phyloP scores from a whole-genome alignment of 1,140 invertebrate genomes.

The Caenorhabditis brenneri region DNA sequence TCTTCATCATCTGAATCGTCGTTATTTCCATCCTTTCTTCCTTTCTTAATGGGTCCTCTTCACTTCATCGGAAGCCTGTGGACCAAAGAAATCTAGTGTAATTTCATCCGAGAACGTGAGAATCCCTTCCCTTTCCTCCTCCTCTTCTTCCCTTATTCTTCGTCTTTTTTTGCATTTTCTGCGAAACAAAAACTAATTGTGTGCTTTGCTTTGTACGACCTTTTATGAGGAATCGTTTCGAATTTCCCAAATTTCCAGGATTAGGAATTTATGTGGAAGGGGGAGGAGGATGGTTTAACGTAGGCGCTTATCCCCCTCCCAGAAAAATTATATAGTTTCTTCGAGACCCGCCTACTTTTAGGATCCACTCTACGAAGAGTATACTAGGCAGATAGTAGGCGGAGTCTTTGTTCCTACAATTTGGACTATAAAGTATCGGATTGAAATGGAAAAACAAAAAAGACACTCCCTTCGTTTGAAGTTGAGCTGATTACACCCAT shows the following conservation, averaged over 20 bases:
- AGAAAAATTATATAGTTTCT: neutral
- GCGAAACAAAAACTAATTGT: constrained; percentile 5
- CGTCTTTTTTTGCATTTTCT: too few relatives aligned
- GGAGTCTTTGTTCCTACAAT: neutral
- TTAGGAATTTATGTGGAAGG: neutral
- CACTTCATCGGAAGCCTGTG: neutral
- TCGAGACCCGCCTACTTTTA: neutral
- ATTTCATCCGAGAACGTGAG: constrained; percentile 23
- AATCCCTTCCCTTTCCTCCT: neutral
- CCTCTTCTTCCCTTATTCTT: neutral
- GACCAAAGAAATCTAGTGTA: neutral
- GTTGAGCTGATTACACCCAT: too few relatives aligned
- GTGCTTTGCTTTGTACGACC: constrained; percentile 4
- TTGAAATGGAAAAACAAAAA: neutral
- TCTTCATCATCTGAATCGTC: constrained; percentile 7
- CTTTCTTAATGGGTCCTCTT: neutral
- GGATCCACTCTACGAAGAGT: neutral
- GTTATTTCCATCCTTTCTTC: neutral
- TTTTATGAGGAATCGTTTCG: neutral
- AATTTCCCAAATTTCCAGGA: constrained; percentile 12
- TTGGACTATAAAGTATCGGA: neutral
- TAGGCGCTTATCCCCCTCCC: neutral
- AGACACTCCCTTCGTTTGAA: neutral
- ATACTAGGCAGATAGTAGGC: neutral
- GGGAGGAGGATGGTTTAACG: neutral